Evolutionary conservation across 2,113 vertebrate genomes (phyloP), one percentile per base, ranked within the genome.

Genomic region (Pelecanoides urinatrix): DNA sequence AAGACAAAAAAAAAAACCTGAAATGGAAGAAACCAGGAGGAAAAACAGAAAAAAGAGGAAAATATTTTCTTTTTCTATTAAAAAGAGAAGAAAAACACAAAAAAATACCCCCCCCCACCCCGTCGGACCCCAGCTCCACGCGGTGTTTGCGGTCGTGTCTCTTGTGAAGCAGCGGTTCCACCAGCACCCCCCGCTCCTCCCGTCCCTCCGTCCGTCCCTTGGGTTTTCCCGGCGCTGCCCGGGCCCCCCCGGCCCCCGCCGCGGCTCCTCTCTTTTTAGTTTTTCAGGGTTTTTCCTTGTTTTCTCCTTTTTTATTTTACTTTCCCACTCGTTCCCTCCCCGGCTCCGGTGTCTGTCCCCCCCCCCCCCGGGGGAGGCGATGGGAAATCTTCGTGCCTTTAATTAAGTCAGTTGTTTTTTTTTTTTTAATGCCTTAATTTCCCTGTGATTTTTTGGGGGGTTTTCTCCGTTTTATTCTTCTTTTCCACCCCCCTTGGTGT

Each of bases 21-120:
- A 34, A 70, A n/a, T 44, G 25, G 59, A 15, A 59, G 40, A 78
- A 93, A 72, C 27, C 1, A 1, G 40, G 80, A 52, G 38, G 34
- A 83, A 83, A 88, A 78, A 26, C 29, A 83, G n/a, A 53, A 85
- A 81, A 86, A 90, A 71, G 50, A 85, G 61, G 67, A 83, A 81
- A 91, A 88, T 87, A 79, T 86, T 96, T 94, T 95, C 98, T 98
- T 98, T 98, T 98, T 98, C 97, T 98, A 98, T 98, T 98, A 98
- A 98, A 98, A 98, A 96, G 92, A 96, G 96, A 92, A 97, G 90
- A 94, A 80, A 80, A 88, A 66, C 61, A 94, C 76, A 96, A 86
- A 92, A 72, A 91, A 95, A 49, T 45, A 15, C 56, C 42, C 63
- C 68, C 23, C 44, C 88, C 85, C 90, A 84, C 97, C 97, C 98